Percentiles rank a stretch among this genome's conserved stretches.
These are phyloP conservation scores for Heliconius melpomene DNA, from an alignment of 1,140 invertebrate genomes.

Conservation along the genomic window DNA sequence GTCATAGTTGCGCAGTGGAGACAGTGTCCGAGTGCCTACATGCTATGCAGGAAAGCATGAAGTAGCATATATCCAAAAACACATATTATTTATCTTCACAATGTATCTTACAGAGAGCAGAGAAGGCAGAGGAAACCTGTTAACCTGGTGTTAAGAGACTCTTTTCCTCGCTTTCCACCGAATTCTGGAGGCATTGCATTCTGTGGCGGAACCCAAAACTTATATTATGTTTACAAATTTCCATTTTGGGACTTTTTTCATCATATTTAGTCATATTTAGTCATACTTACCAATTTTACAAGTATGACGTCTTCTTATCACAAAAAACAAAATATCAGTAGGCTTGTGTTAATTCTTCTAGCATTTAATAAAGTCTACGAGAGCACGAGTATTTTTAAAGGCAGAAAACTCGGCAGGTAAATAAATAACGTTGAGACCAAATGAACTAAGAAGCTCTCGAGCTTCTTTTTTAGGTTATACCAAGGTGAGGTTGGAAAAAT, in stretches of 20 bases:
- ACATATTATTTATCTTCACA: too few species aligned
- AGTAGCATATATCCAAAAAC: too few species aligned
- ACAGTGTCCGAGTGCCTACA: too few species aligned
- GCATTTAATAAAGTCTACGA: not conserved
- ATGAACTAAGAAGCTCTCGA: conserved; percentile 8
- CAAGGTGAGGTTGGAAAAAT: conserved; percentile 12
- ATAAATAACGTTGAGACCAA: conserved; percentile 10
- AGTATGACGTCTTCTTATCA: not conserved
- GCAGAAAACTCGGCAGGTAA: conserved; percentile 6
- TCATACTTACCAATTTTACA: not conserved
- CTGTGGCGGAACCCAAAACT: not conserved
- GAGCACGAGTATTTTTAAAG: conserved; percentile 7
- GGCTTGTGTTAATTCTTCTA: not conserved
- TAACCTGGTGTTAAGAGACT: too few species aligned
- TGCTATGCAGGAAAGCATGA: too few species aligned
- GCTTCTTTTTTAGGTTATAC: not conserved
- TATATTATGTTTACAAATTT: not conserved
- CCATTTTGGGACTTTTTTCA: too few species aligned
- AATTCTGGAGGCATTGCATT: too few species aligned
- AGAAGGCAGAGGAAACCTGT: too few species aligned
- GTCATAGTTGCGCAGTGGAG: too few species aligned
- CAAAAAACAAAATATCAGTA: not conserved
- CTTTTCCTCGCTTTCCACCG: too few species aligned
- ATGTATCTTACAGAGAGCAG: too few species aligned
- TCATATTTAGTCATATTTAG: not conserved